Percentiles rank a stretch among this genome's conserved stretches.
phyloP scores from a whole-genome alignment of 30 jellyfish, hydroid and myxozoan species.

The Hydractinia symbiolongicarpus region DNA sequence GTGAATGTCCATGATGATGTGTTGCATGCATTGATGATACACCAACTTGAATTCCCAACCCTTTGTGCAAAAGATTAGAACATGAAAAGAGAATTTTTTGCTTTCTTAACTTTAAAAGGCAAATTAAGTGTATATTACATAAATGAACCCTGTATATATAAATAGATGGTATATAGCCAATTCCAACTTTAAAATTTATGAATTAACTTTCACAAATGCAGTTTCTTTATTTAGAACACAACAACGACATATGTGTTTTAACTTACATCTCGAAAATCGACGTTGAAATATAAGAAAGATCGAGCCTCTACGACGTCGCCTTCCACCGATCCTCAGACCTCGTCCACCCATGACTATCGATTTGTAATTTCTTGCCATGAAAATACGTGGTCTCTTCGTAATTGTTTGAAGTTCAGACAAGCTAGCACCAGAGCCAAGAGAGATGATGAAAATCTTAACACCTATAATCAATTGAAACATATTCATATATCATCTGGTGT shows the following conservation, averaged over 20 bases:
- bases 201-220: no score
- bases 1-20: constrained; percentile 40
- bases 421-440: constrained; percentile 57
- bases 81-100: no score
- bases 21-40: constrained; percentile 29
- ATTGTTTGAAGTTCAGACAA: constrained; percentile 47
- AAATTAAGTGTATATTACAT: no score
- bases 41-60: constrained; percentile 41
- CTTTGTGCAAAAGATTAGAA: not conserved
- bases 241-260: no score
- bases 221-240: no score
- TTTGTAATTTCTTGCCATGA: constrained; percentile 51
- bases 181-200: no score
- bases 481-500: no score
- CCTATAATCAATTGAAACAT: constrained; percentile 18
- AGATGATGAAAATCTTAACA: constrained; percentile 54
- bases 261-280: constrained; percentile 59
- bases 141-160: no score
- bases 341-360: constrained; percentile 77
- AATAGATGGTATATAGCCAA: no score
- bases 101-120: no score
- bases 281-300: constrained; percentile 56
- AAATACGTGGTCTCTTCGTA: constrained; percentile 48
- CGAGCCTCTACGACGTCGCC: constrained; percentile 47
- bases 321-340: constrained; percentile 74